These are phyloP conservation scores for Chalcis sispes DNA, from an alignment of 2,888 invertebrate genomes.

Conservation along the genomic window DNA sequence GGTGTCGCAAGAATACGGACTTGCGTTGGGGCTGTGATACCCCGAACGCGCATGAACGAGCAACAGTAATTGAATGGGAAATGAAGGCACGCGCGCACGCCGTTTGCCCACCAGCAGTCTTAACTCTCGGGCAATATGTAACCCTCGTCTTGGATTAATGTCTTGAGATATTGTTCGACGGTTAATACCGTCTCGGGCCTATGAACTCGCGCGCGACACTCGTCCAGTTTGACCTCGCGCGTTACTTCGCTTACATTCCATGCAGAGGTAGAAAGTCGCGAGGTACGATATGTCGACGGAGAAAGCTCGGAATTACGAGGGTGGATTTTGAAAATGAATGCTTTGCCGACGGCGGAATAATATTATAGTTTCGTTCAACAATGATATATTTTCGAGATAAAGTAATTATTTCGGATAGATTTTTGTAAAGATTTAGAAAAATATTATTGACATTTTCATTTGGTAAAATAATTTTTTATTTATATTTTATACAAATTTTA, in stretches of 20 bases:
- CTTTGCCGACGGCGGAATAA: too few species aligned
- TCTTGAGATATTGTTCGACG: slow-evolving; percentile 26
- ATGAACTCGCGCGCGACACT: not conserved
- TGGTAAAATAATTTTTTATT: too few species aligned
- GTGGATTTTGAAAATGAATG: too few species aligned
- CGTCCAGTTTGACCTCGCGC: too few species aligned
- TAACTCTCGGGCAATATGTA: slow-evolving; percentile 27
- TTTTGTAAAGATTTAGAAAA: too few species aligned
- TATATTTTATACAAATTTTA: too few species aligned
- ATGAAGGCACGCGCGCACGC: slow-evolving; percentile 24
- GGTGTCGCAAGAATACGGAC: slow-evolving; percentile 27
- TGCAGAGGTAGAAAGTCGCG: not conserved
- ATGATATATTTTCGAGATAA: too few species aligned
- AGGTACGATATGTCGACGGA: too few species aligned
- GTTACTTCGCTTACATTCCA: not conserved
- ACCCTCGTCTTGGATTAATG: slow-evolving; percentile 41
- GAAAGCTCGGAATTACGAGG: too few species aligned
- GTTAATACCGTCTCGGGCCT: not conserved
- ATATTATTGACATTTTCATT: too few species aligned
- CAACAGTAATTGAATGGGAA: slow-evolving; percentile 47
- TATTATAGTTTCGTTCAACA: too few species aligned
- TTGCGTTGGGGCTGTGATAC: not conserved
- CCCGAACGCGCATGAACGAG: slow-evolving; percentile 6
- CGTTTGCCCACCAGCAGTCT: not conserved
- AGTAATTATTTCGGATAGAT: too few species aligned